A percentile compares a stretch with the other conserved stretches of the same genome.
Evolutionary conservation across 1,140 invertebrate genomes (phyloP).

Genomic region (Tyrophagus putrescentiae): DNA sequence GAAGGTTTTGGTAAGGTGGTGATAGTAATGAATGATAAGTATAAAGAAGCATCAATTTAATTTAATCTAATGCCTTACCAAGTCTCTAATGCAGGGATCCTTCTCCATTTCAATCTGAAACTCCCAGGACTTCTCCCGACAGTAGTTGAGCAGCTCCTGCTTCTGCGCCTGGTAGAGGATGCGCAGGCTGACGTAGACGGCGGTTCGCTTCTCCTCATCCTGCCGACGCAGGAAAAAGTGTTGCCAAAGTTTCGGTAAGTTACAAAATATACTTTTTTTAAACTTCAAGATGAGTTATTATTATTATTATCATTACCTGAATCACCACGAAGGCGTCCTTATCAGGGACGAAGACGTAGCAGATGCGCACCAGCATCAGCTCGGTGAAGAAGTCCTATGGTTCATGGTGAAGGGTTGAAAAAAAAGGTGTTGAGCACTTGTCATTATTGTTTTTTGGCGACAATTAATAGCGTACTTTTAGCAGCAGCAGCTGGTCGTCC

Average conservation of each 20-base stretch:
- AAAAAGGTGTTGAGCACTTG: too few species aligned
- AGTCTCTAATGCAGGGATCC: neutral
- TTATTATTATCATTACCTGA: too few species aligned
- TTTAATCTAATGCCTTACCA: too few species aligned
- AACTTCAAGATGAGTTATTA: neutral
- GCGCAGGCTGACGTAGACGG: neutral
- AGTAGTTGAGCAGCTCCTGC: neutral
- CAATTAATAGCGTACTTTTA: too few species aligned
- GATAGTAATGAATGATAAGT: too few species aligned
- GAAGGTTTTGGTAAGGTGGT: too few species aligned
- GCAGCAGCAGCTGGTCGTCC: neutral
- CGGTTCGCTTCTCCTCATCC: neutral
- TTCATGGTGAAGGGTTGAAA: too few species aligned
- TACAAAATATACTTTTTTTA: neutral
- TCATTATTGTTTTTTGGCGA: too few species aligned
- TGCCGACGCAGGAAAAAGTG: too few species aligned
- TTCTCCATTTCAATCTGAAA: neutral
- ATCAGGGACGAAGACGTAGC: neutral
- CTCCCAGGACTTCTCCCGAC: neutral
- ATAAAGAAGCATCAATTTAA: too few species aligned
- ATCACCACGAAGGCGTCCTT: neutral
- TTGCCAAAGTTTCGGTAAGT: neutral
- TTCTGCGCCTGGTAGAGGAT: neutral
- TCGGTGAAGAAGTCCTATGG: constrained; percentile 12
- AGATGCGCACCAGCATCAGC: neutral